These are phyloP conservation scores for Hypselothyrea guttata DNA, from an alignment of 2,888 invertebrate genomes.

Conservation along the genomic window DNA sequence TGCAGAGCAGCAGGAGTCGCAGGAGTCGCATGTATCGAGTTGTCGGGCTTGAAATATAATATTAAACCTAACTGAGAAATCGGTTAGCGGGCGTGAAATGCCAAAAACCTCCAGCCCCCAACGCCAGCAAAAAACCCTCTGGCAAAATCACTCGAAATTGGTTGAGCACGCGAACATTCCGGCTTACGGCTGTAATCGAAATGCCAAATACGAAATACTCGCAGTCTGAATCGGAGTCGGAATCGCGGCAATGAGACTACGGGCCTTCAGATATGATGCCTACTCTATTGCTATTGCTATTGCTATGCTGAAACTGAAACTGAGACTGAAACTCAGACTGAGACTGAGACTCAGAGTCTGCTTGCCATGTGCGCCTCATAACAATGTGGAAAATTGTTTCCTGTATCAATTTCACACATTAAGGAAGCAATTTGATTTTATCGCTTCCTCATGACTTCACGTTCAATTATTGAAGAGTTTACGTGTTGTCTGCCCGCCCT, in stretches of 20 bases:
- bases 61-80: constrained; percentile 49
- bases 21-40: constrained; percentile 39
- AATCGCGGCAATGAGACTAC: constrained; percentile 31
- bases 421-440: constrained; percentile 82
- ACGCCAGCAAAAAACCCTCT: constrained; percentile 26
- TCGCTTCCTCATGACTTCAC: constrained; percentile 80
- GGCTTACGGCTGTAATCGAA: constrained; percentile 63
- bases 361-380: constrained; percentile 74
- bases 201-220: constrained; percentile 37
- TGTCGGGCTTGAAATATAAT: constrained; percentile 64
- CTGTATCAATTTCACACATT: constrained; percentile 82
- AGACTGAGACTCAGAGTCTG: constrained; percentile 2
- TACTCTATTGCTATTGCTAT: constrained; percentile 35
- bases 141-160: constrained; percentile 56
- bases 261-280: constrained; percentile 33
- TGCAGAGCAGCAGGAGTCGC: constrained; percentile 3
- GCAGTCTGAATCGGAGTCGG: too few species aligned
- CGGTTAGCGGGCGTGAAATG: constrained; percentile 54
- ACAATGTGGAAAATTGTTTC: constrained; percentile 82
- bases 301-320: constrained; percentile 10
- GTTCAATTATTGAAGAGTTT: constrained; percentile 80
- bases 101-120: not conserved
- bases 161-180: constrained; percentile 44
- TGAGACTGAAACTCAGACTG: constrained; percentile 3
- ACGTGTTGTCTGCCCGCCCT: constrained; percentile 61